Conservation (phyloP, 2,113 vertebrate species). For the Oncorhynchus keta region DNA sequence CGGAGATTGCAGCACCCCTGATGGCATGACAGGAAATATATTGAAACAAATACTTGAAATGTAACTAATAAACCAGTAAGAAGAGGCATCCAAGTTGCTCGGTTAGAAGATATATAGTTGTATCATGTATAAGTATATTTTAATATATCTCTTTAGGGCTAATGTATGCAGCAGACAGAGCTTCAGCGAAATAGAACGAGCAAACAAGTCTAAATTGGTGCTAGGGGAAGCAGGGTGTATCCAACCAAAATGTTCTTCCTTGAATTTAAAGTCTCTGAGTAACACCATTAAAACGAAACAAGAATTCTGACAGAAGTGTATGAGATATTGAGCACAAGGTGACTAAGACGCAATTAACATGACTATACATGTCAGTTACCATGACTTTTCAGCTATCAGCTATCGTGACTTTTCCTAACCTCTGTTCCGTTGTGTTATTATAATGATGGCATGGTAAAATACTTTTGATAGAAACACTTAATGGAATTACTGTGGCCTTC, state of each 20-base stretch:
- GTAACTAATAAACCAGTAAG: background rate
- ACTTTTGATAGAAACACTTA: too few relatives aligned
- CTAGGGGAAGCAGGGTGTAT: background rate
- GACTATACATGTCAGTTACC: too few relatives aligned
- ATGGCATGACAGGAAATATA: background rate
- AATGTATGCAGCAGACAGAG: background rate
- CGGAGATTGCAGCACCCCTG: background rate
- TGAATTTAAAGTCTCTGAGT: background rate
- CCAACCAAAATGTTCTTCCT: background rate
- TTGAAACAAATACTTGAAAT: background rate
- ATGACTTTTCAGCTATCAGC: too few relatives aligned
- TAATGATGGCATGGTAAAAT: too few relatives aligned
- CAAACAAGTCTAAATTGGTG: background rate
- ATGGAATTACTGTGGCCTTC: too few relatives aligned
- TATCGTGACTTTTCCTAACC: too few relatives aligned
- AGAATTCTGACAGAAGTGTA: too few relatives aligned
- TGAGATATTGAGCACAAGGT: too few relatives aligned
- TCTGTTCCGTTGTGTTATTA: too few relatives aligned
- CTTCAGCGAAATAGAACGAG: background rate
- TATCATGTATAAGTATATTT: background rate
- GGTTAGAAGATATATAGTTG: background rate
- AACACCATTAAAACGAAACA: too few relatives aligned
- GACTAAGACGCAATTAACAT: too few relatives aligned
- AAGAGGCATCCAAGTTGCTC: background rate
- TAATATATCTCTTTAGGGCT: background rate